phyloP scores from a whole-genome alignment of 2,888 invertebrate genomes.

The Prenolepis imparis region DNA sequence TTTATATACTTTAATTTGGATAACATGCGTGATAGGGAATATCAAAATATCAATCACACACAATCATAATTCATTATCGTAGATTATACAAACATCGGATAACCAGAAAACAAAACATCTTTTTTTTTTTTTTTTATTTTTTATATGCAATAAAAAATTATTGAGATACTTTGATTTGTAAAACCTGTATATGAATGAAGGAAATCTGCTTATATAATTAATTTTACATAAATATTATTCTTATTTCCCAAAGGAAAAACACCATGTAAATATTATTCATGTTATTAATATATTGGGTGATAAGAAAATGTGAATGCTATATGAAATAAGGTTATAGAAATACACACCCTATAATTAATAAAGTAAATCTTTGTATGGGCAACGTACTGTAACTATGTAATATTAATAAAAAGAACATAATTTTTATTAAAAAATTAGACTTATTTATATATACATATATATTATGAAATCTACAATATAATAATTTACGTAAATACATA shows the following conservation, averaged over 20 bases:
- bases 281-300: slow-evolving; percentile 10
- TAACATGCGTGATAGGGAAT: background rate
- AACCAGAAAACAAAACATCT: background rate
- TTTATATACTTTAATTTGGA: slow-evolving; percentile 1
- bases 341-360: background rate
- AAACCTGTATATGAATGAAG: slow-evolving; percentile 17
- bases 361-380: background rate
- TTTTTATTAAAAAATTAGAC: background rate
- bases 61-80: background rate
- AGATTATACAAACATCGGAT: background rate
- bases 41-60: background rate
- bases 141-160: background rate
- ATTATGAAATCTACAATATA: background rate
- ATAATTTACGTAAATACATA: background rate
- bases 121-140: background rate
- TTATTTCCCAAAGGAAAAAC: slow-evolving; percentile 24
- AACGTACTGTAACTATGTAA: background rate
- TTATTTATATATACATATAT: background rate
- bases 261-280: slow-evolving; percentile 25
- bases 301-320: background rate
- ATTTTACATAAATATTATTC: slow-evolving; percentile 51
- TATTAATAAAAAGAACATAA: slow-evolving; percentile 20
- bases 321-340: slow-evolving; percentile 16
- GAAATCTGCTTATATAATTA: slow-evolving; percentile 5
- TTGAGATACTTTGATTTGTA: slow-evolving; percentile 49